Base-by-base conservation (phyloP, 2,113 vertebrate genomes). In the Sisor rabdophorus region DNA sequence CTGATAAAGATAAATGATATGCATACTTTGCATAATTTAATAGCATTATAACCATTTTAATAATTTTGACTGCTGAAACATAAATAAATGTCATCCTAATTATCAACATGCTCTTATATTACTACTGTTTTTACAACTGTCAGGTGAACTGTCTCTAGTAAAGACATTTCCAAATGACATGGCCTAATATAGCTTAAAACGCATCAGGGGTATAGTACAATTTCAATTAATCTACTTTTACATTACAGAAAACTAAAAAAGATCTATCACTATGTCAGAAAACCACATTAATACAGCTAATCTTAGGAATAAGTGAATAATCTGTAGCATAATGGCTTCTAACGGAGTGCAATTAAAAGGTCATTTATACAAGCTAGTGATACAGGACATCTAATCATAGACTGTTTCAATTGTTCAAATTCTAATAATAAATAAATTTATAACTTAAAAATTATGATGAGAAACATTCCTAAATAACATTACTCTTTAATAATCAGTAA, bases 141-240 rank as follows among this genome's bases (percentile, higher is more conserved):
- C 52, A 63, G n/a, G 40, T 67, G 22, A 24, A 20, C 15, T 48
- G n/a, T 26, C 15, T 48, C 22, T 47, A 69, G 28, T 54, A 48
- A 68, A 20, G 61, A 32, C 53, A 73, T 73, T 73, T 58, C 52
- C 36, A 44, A 2, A 54, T 59, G 53, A 24, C 48, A 52, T 52
- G 68, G n/a, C 13, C 36, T 13, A 40, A 58, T 58, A 72, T 40
- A 55, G 7, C 71, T 73, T 71, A 60, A 63, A 72, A 76, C 76
- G 63, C 79, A 84, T 71, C 44, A 2, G 76, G 76, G 73, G 22
- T 20, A 44, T 82, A 87, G 88, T 87, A 85, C 87, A 88, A 91
- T 88, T 86, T 86, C 84, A 82, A 86, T 82, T 83, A 84, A 83
- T 83, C 79, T 84, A 61, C 79, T 83, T 85, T 89, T 80, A 78